These are phyloP conservation scores for Drosophila pectinifera DNA, from an alignment of 1,140 invertebrate genomes.

Conservation along the genomic window DNA sequence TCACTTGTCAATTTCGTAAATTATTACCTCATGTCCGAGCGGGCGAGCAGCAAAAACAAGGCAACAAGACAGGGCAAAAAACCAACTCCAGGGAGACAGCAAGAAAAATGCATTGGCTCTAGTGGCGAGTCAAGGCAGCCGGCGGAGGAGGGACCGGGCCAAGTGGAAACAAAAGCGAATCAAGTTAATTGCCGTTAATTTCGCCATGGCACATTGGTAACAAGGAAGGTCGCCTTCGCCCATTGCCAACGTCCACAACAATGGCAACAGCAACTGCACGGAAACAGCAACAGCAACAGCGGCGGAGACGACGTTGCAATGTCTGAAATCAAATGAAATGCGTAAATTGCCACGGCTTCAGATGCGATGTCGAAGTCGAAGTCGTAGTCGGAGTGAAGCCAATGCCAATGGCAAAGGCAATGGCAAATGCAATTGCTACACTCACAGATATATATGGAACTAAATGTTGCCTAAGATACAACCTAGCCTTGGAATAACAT, in stretches of 20 bases:
- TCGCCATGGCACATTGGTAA: conserved; percentile 76
- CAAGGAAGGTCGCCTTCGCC: conserved; percentile 66
- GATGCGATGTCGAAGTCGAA: conserved; percentile 30
- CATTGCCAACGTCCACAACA: conserved; percentile 35
- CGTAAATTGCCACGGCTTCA: conserved; percentile 61
- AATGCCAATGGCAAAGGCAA: conserved; percentile 41
- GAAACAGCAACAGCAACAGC: conserved; percentile 4
- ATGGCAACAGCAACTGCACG: conserved; percentile 21
- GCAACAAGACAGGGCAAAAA: conserved; percentile 4
- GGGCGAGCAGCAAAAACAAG: conserved; percentile 26
- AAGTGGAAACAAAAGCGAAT: conserved; percentile 68
- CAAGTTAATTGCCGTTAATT: conserved; percentile 82
- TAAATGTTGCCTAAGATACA: neutral
- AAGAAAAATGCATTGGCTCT: conserved; percentile 53
- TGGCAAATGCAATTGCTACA: conserved; percentile 47
- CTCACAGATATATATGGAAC: neutral
- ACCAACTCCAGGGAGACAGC: conserved; percentile 17
- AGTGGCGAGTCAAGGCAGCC: neutral
- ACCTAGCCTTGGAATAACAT: too few relatives aligned
- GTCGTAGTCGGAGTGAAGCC: conserved; percentile 19
- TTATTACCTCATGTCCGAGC: conserved; percentile 72
- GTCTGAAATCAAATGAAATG: conserved; percentile 74
- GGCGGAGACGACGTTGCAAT: conserved; percentile 24
- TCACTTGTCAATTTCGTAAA: conserved; percentile 81
- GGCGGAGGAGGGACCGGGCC: neutral